Conservation (phyloP, 1,140 invertebrate genomes). For the Goniozus legneri region DNA sequence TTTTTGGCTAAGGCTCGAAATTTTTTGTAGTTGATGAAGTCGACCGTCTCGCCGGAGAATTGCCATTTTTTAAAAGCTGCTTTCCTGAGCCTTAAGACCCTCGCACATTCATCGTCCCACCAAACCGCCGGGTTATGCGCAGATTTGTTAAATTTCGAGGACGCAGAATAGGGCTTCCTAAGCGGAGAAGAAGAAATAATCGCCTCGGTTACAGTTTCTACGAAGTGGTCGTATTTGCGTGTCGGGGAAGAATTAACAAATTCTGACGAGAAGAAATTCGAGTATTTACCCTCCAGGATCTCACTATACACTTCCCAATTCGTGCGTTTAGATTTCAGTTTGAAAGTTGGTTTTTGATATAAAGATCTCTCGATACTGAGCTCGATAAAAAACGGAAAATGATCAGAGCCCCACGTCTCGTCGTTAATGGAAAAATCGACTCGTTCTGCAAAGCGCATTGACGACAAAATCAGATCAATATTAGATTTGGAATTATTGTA, state of each 20-base stretch:
- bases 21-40: slow-evolving; percentile 2
- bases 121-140: slow-evolving; percentile 1
- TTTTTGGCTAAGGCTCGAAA: not conserved
- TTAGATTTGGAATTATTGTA: slow-evolving; percentile 4
- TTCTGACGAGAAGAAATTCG: not conserved
- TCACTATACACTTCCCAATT: not conserved
- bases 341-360: slow-evolving; percentile 5
- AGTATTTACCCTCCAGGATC: not conserved
- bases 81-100: not conserved
- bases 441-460: slow-evolving; percentile 2
- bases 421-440: slow-evolving; percentile 1
- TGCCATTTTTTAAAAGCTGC: slow-evolving; percentile 2
- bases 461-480: slow-evolving; percentile 12
- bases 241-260: not conserved
- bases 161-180: not conserved
- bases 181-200: not conserved
- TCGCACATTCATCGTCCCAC: not conserved
- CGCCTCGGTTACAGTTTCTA: not conserved
- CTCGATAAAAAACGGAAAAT: slow-evolving; percentile 8
- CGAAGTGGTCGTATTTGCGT: not conserved
- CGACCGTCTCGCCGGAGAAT: not conserved
- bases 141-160: not conserved
- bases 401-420: slow-evolving; percentile 11
- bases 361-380: not conserved
- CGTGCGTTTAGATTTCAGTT: slow-evolving; percentile 6